Conservation (phyloP, 2,797 vertebrate species). For the Anguilla megastoma region DNA sequence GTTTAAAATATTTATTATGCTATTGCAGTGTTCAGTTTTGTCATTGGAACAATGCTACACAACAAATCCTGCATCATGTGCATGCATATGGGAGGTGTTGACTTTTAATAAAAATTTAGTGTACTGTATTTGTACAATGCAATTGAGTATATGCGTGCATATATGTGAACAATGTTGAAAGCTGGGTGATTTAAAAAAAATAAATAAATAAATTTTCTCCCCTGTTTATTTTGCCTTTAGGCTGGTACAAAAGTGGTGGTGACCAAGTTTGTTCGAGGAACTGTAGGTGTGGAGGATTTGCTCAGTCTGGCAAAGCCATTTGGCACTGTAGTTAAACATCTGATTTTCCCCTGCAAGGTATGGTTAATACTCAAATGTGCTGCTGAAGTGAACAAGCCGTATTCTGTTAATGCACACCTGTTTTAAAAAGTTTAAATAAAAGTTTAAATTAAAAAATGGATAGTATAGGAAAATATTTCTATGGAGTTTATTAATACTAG, state of each 20-base stretch:
- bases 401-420: background rate
- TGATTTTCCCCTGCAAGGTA: slow-evolving; percentile 58
- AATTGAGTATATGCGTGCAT: background rate
- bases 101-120: background rate
- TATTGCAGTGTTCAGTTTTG: background rate
- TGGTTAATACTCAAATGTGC: background rate
- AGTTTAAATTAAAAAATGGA: no score
- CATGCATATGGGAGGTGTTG: background rate
- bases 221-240: slow-evolving; percentile 31
- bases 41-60: background rate
- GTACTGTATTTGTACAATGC: background rate
- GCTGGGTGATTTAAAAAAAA: background rate
- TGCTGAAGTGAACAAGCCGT: background rate
- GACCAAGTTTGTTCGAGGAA: slow-evolving; percentile 49
- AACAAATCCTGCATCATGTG: background rate
- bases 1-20: no score
- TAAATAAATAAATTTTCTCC: background rate
- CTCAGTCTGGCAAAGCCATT: slow-evolving; percentile 50
- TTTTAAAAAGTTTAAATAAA: background rate
- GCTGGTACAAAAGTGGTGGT: slow-evolving; percentile 54
- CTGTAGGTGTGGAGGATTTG: slow-evolving; percentile 49
- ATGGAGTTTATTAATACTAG: background rate
- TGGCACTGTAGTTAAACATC: slow-evolving; percentile 54
- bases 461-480: background rate
- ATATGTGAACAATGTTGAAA: background rate